Evolutionary conservation across 1,140 invertebrate genomes (phyloP), one percentile per base, ranked within the genome.

Genomic region (Brachionus rotundiformis): DNA sequence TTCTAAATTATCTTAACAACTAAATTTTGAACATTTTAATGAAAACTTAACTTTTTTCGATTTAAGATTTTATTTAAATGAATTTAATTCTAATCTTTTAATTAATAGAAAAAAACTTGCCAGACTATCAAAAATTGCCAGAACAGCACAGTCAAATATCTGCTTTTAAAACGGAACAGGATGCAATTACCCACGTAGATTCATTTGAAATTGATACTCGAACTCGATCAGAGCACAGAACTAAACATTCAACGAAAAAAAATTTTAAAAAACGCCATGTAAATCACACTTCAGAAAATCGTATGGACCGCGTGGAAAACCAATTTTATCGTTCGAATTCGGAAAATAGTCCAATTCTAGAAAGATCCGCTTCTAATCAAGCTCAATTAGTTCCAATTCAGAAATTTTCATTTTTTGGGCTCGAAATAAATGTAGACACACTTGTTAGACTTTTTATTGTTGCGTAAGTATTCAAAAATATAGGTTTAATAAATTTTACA

Each of bases 351-450:
- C n/a, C 47, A 2, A 19, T 54, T 33, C 33, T 23, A 75, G 44
- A 75, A 41, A 25, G 73, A 29, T 31, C 73, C 19, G 4, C 19
- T 33, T 36, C 44, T 7, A 39, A 36, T 47, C 39, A 36, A 54
- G 10, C 76, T 63, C 47, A 79, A 31, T 25, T 33, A 19, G 59
- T 79, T n/a, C 76, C 47, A 27, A 31, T 79, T 59, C 76, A 79
- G 23, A 54, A 63, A 23, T 79, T 79, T 39, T 79, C 76, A 31
- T 79, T 79, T 63, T 79, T 79, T 16, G 54, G 29, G 36, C 27
- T 29, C 27, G 76, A 79, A 63, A 79, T 79, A 10, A 79, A 79
- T 79, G 76, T 79, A 25, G 76, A 79, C 59, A 79, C 76, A 79
- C 25, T 79, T 39, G 76, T 79, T 41, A 79, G 76, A 79, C 31